Evolutionary conservation across 2,888 invertebrate species (phyloP).

Genomic region (Rhyacophila evoluta): DNA sequence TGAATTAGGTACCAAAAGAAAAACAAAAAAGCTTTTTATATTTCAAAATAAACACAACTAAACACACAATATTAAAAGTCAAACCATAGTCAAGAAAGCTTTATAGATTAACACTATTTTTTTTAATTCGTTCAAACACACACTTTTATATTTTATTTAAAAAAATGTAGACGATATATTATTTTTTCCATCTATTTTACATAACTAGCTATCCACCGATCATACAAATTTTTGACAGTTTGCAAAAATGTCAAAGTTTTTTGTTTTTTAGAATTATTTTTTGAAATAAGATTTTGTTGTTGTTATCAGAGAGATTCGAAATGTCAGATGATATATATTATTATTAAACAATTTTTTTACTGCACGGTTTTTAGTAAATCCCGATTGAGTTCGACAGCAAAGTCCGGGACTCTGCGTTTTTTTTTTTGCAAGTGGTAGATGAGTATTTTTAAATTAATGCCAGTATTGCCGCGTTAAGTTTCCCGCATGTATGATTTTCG

Average conservation of each 20-base stretch:
- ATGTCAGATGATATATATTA: background rate
- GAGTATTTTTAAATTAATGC: background rate
- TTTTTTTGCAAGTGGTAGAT: background rate
- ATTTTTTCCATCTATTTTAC: background rate
- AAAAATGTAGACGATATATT: background rate
- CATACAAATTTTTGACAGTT: background rate
- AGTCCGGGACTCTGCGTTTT: background rate
- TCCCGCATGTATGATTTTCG: background rate
- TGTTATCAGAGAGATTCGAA: background rate
- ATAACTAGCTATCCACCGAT: background rate
- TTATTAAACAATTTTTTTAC: too few relatives aligned
- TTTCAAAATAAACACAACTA: background rate
- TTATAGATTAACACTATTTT: background rate
- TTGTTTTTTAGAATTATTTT: background rate
- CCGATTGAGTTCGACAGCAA: background rate
- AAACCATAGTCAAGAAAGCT: too few relatives aligned
- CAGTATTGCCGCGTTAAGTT: background rate
- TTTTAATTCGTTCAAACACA: background rate
- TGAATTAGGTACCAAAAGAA: background rate
- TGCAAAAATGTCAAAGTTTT: background rate
- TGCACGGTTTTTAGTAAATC: background rate
- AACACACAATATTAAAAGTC: background rate
- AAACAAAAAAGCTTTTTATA: too few relatives aligned
- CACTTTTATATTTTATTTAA: background rate
- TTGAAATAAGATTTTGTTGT: background rate